Evolutionary conservation across 2,888 invertebrate species (phyloP).

Genomic region (Patella caerulea): DNA sequence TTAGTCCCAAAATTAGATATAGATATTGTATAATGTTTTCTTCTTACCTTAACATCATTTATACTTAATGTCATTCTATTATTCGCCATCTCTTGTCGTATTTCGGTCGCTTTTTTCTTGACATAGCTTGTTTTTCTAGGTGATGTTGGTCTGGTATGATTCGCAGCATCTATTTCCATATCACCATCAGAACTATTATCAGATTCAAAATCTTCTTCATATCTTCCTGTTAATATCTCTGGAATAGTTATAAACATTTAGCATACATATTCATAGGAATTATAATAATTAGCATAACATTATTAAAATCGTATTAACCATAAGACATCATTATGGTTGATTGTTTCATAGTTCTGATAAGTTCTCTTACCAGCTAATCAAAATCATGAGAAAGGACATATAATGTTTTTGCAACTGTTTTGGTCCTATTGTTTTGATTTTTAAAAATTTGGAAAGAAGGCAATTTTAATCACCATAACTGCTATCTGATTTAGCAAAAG

Average conservation of each 20-base stretch:
- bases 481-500: too few species aligned
- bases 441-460: not conserved
- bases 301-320: too few species aligned
- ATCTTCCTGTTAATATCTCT: slow-evolving; percentile 64
- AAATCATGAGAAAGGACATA: too few species aligned
- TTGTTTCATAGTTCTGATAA: too few species aligned
- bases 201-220: slow-evolving; percentile 69
- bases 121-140: slow-evolving; percentile 37
- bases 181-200: slow-evolving; percentile 40
- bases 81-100: slow-evolving; percentile 33
- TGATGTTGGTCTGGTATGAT: not conserved
- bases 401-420: too few species aligned
- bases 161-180: slow-evolving; percentile 42
- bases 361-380: too few species aligned
- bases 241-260: slow-evolving; percentile 20
- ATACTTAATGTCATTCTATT: slow-evolving; percentile 60
- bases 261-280: too few species aligned
- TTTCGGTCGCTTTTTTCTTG: slow-evolving; percentile 37
- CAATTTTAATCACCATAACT: too few species aligned
- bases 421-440: not conserved
- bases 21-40: not conserved
- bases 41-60: slow-evolving; percentile 59
- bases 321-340: too few species aligned
- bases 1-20: too few species aligned
- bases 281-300: too few species aligned